A percentile compares a stretch with the other conserved stretches of the same genome.
These are phyloP conservation scores for Sebastes itinus DNA, from an alignment of 2,797 vertebrate species.

Conservation along the genomic window DNA sequence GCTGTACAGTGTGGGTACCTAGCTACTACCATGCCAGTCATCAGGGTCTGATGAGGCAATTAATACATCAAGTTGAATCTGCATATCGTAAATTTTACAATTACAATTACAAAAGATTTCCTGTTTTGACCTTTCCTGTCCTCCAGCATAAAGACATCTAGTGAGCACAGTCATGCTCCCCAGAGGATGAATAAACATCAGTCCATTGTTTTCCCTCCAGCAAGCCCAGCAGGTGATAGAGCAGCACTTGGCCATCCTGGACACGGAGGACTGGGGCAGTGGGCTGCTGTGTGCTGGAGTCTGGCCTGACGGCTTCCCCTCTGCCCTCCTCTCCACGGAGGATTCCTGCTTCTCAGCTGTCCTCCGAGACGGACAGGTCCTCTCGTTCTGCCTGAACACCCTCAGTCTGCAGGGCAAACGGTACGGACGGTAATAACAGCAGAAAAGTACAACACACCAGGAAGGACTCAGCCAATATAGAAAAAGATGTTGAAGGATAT, in stretches of 20 bases:
- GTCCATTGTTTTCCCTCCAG: slow-evolving; percentile 65
- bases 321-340: slow-evolving; percentile 87
- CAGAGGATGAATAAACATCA: background rate
- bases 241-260: slow-evolving; percentile 83
- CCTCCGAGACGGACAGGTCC: slow-evolving; percentile 90
- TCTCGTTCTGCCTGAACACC: slow-evolving; percentile 90
- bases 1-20: too few species aligned
- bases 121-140: too few species aligned
- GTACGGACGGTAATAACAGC: slow-evolving; percentile 66
- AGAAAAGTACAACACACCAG: background rate
- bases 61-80: too few species aligned
- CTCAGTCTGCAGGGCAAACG: slow-evolving; percentile 88
- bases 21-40: too few species aligned
- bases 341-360: slow-evolving; percentile 92
- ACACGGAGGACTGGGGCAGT: slow-evolving; percentile 82
- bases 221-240: slow-evolving; percentile 86
- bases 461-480: background rate
- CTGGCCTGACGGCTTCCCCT: slow-evolving; percentile 94
- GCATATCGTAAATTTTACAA: too few species aligned
- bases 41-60: too few species aligned
- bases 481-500: background rate
- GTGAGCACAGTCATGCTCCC: background rate
- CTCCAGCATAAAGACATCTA: background rate
- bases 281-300: slow-evolving; percentile 89
- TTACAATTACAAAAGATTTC: too few species aligned